Evolutionary conservation across 2,113 vertebrate genomes (phyloP), one percentile per base, ranked within the genome.

Genomic region (Sinocyclocheilus maitianheensis): DNA sequence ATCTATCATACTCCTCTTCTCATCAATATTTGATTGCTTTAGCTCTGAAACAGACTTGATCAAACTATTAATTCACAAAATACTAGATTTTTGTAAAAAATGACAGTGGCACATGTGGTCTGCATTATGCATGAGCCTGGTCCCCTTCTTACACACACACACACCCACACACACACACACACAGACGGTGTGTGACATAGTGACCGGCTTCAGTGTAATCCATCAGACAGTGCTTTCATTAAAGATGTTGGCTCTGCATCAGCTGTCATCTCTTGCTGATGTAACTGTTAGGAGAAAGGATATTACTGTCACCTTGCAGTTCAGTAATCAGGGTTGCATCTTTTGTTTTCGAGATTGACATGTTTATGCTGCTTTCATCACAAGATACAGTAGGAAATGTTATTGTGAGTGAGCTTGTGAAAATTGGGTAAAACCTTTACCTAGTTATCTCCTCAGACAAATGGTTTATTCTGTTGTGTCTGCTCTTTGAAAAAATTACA

Each of bases 11-110:
- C 90, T 93, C 69, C 88, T 90, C 85, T 13, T 37, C 84, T 84
- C 88, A 94, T 95, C 92, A 93, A 95, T 95, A 93, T 93, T 95
- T 94, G 87, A 95, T 94, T 77, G 82, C 85, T 89, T 81, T 76
- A 84, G 83, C 4, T 72, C 43, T 77, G n/a, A 58, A 67, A 65
- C 87, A 37, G 89, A 92, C 85, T 92, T 91, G 91, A 92, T 94
- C 91, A 89, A 89, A 91, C 90, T 91, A 94, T 93, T 92, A 91
- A 94, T 94, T 93, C 90, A 89, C 89, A 89, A 87, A 91, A 90
- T 85, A 13, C 6, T 79, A 72, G 88, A 90, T 84, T 89, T 92
- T 92, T 92, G 88, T 87, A 91, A 91, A 91, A 90, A 92, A 89
- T 91, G 90, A 91, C 89, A 89, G 84, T 90, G 76, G 63, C 85